Base-by-base conservation (phyloP, 2,888 invertebrate genomes). In the Megamerina dolium region DNA sequence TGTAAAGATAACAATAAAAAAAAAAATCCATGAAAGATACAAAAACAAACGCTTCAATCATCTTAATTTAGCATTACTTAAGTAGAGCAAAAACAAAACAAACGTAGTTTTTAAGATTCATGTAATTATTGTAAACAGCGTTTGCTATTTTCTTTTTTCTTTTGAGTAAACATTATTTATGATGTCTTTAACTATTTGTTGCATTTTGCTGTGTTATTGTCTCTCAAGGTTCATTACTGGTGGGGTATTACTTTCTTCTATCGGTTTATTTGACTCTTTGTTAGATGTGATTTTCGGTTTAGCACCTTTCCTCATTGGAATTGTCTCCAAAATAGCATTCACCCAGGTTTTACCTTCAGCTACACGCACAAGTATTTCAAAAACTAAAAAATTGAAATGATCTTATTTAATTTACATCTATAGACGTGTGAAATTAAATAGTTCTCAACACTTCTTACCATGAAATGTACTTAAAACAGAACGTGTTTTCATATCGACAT, bases 391-490 rank as follows among this genome's bases (percentile, higher is more conserved):
- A 36, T 20, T 23, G 23, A 10, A 18, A 20, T 20, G 8, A 6
- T 18, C 14, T 19, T 29, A 20, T 19, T 2, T 13, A 5, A 14
- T 9, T 12, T 5, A 3, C 12, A 6, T 27, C 4, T 23, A 20
- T 13, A 14, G 3, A 35, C 17, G n/a, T n/a, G n/a, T n/a, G n/a
- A n/a, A n/a, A n/a, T n/a, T n/a, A n/a, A n/a, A n/a, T n/a, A n/a
- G n/a, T n/a, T n/a, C n/a, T n/a, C n/a, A n/a, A n/a, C n/a, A n/a
- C n/a, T n/a, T 21, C 21, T 27, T 29, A 88, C 88, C 95, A 77
- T 99, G 97, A 73, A 94, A 92, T 54, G 99, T 87, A 31, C 95
- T 92, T 44, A 99, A 77, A 37, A 97, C 96, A 74, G 89, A 88
- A 56, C 95, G 80, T 5, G 89, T 85, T 72, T 90, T 90, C 85